Evolutionary conservation across 2,888 invertebrate genomes (phyloP).

Genomic region (Hesperia comma): DNA sequence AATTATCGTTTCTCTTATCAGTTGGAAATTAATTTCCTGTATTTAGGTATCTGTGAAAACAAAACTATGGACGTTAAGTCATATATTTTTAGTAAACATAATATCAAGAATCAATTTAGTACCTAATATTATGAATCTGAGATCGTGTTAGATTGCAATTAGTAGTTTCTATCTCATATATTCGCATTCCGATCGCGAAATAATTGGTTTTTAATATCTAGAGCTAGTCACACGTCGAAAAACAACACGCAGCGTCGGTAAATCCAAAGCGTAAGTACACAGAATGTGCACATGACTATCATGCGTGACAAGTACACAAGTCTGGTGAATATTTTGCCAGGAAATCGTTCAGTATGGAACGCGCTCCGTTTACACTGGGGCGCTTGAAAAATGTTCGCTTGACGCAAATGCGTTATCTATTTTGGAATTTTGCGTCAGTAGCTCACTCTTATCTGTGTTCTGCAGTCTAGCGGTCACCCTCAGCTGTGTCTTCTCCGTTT

Average conservation of each 20-base stretch:
- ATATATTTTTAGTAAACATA: neutral
- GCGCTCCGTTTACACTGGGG: slow-evolving; percentile 71
- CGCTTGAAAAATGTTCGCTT: slow-evolving; percentile 79
- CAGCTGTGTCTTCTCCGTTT: slow-evolving; percentile 52
- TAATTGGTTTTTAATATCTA: too few relatives aligned
- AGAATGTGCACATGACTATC: slow-evolving; percentile 60
- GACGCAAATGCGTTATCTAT: slow-evolving; percentile 84
- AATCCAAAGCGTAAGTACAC: slow-evolving; percentile 46
- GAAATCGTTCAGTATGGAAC: slow-evolving; percentile 72
- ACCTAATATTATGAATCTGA: too few relatives aligned
- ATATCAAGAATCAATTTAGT: neutral
- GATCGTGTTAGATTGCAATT: too few relatives aligned
- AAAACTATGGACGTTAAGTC: neutral
- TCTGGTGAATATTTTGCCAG: slow-evolving; percentile 73
- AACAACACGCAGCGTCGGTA: slow-evolving; percentile 3
- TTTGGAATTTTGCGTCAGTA: slow-evolving; percentile 81
- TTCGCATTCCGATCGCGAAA: too few relatives aligned
- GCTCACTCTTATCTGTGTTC: slow-evolving; percentile 72
- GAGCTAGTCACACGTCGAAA: too few relatives aligned
- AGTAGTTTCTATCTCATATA: too few relatives aligned
- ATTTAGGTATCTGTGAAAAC: too few relatives aligned
- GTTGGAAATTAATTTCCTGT: too few relatives aligned
- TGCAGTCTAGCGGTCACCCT: slow-evolving; percentile 76
- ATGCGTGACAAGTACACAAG: slow-evolving; percentile 63
- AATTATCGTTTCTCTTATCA: too few relatives aligned